Base-by-base conservation (phyloP, 2,797 vertebrate species). In the Picus viridis region DNA sequence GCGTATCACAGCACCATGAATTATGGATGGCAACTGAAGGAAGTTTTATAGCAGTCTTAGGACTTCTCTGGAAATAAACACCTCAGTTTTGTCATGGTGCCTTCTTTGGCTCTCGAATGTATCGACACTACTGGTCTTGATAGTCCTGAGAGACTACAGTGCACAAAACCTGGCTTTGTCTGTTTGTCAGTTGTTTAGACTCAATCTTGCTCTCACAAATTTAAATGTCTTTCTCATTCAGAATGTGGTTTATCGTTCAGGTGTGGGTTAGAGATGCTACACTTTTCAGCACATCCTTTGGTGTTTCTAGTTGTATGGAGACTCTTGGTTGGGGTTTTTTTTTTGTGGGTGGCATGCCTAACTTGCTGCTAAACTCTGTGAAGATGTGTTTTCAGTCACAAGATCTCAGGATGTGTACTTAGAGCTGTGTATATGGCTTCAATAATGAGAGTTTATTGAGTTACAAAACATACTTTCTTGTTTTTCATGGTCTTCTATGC, bases 1-100 rank as follows among this genome's bases (percentile, higher is more conserved):
- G 12, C 20, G 1, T 53, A 8, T 80, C 27, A 5, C 12, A 56
- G 22, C 32, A 10, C 9, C 1, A 0, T 19, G 29, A 64, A 16
- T 29, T 63, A 53, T 6, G 22, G 73, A 34, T 7, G 29, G 47
- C 56, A 72, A 9, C 58, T 56, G 30, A 16, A 65, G 27, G 3
- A 79, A 30, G n/a, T 57, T 84, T 70, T 73, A 13, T 22, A 23
- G 34, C 17, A 9, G 54, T 24, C 23, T 43, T 72, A 26, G 53
- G 30, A 30, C 20, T 89, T 82, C 7, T 26, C 17, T 65, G 61
- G n/a, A 45, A 80, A 64, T 15, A 36, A 57, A 39, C 7, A 34
- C 9, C 18, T 53, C 13, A 0, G 15, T 61, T 88, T 58, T 83
- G 65, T 59, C 49, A 1, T 16, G 14, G 7, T 58, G 22, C 39